A percentile compares a stretch with the other conserved stretches of the same genome.
Evolutionary conservation across 2,888 invertebrate genomes (phyloP).

Genomic region (Spatulosminthurus flaviceps): DNA sequence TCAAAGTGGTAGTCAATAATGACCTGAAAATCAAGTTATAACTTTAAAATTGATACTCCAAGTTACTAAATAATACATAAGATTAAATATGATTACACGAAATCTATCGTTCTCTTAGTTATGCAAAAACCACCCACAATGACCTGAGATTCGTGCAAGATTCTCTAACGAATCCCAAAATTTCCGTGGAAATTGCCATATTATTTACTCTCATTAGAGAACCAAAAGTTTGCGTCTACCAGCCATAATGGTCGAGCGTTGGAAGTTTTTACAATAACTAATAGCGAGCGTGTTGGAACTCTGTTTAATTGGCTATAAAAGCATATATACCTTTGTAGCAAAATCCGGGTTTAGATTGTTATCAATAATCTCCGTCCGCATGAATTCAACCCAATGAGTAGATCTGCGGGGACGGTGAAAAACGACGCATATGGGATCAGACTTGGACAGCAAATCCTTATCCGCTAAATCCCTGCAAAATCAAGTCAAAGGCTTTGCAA

Average conservation of each 20-base stretch:
- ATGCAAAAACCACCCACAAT: too few relatives aligned
- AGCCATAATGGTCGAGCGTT: too few relatives aligned
- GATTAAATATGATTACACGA: too few relatives aligned
- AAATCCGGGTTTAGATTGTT: slow-evolving; percentile 70
- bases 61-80: background rate
- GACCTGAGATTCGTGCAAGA: too few relatives aligned
- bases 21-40: slow-evolving; percentile 10
- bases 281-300: too few relatives aligned
- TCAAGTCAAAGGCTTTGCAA: background rate
- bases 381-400: slow-evolving; percentile 66
- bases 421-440: slow-evolving; percentile 70
- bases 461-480: slow-evolving; percentile 67
- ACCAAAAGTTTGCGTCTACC: too few relatives aligned
- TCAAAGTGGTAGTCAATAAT: slow-evolving; percentile 69
- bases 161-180: too few relatives aligned
- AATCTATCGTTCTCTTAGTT: too few relatives aligned
- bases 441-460: slow-evolving; percentile 70
- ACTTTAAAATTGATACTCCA: background rate
- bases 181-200: too few relatives aligned
- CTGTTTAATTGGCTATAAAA: too few relatives aligned
- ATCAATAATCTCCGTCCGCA: slow-evolving; percentile 68
- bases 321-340: slow-evolving; percentile 70
- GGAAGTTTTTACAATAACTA: too few relatives aligned
- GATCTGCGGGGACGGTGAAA: slow-evolving; percentile 66
- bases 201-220: too few relatives aligned